Conservation (phyloP, 2,888 invertebrate genomes). For the Andrena camellia region DNA sequence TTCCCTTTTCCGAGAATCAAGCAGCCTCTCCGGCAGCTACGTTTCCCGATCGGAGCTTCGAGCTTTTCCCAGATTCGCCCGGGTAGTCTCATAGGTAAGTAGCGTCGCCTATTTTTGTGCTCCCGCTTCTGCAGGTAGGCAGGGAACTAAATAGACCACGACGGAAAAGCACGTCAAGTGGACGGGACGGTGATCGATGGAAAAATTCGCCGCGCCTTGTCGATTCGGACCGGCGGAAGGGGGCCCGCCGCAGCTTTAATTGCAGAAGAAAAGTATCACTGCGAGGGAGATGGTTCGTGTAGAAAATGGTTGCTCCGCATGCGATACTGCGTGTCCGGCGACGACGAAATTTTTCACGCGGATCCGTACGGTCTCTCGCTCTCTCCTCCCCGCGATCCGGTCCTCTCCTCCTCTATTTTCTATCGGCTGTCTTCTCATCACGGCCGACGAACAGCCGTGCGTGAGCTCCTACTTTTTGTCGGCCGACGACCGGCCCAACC, state of each 20-base stretch:
- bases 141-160: too few species aligned
- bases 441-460: slow-evolving; percentile 70
- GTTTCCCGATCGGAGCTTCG: slow-evolving; percentile 7
- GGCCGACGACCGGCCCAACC: slow-evolving; percentile 69
- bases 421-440: slow-evolving; percentile 64
- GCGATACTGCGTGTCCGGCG: slow-evolving; percentile 41
- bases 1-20: slow-evolving; percentile 40
- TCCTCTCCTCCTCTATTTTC: slow-evolving; percentile 54
- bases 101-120: too few species aligned
- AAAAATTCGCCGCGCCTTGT: too few species aligned
- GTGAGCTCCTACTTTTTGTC: slow-evolving; percentile 71
- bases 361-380: slow-evolving; percentile 29
- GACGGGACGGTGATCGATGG: too few species aligned
- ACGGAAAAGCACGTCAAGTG: too few species aligned
- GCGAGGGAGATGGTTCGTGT: slow-evolving; percentile 10
- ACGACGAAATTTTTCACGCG: slow-evolving; percentile 60
- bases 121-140: too few species aligned
- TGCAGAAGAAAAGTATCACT: background rate
- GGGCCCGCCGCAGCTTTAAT: background rate
- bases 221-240: background rate
- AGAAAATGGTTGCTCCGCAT: slow-evolving; percentile 43
- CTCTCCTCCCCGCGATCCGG: slow-evolving; percentile 14
- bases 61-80: slow-evolving; percentile 1
- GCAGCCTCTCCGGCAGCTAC: slow-evolving; percentile 2
- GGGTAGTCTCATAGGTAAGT: too few species aligned